A percentile compares a stretch with the other conserved stretches of the same genome.
Conservation (phyloP, 2,888 invertebrate species). For the Augiades crinisus region DNA sequence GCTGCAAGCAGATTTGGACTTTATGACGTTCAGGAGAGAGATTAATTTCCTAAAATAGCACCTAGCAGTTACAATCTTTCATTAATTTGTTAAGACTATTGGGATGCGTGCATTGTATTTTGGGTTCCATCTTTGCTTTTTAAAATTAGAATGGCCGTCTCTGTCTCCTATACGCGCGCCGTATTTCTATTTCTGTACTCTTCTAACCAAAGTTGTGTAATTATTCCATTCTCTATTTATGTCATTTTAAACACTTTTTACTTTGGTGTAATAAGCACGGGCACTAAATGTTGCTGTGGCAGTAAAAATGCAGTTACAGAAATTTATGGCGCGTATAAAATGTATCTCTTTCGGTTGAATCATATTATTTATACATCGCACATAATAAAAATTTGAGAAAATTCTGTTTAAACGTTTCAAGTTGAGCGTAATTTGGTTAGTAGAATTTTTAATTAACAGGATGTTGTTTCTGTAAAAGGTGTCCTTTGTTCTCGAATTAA, state of each 20-base stretch:
- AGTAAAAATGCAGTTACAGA: slow-evolving; percentile 72
- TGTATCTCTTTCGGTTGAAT: slow-evolving; percentile 48
- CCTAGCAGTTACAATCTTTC: slow-evolving; percentile 53
- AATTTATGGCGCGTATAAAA: slow-evolving; percentile 71
- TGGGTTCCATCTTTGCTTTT: slow-evolving; percentile 81
- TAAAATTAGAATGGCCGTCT: slow-evolving; percentile 71
- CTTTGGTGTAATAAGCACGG: slow-evolving; percentile 72
- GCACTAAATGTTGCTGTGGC: slow-evolving; percentile 72
- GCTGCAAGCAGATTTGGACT: slow-evolving; percentile 58
- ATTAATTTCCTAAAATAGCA: slow-evolving; percentile 54
- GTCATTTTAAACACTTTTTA: slow-evolving; percentile 73
- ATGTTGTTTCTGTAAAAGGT: slow-evolving; percentile 22
- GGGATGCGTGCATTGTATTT: slow-evolving; percentile 74
- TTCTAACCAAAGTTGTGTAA: slow-evolving; percentile 66
- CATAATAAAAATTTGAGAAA: slow-evolving; percentile 18
- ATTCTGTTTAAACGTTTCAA: slow-evolving; percentile 21
- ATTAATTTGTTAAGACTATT: slow-evolving; percentile 46
- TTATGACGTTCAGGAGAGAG: slow-evolving; percentile 57
- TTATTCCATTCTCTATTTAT: slow-evolving; percentile 74
- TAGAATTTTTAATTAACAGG: slow-evolving; percentile 29
- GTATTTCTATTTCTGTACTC: slow-evolving; percentile 29
- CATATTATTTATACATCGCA: slow-evolving; percentile 29
- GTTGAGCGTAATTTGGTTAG: slow-evolving; percentile 30
- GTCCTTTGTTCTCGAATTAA: slow-evolving; percentile 31
- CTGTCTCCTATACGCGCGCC: slow-evolving; percentile 50